Conservation (phyloP, 1,140 invertebrate genomes). For the Papilio machaon region DNA sequence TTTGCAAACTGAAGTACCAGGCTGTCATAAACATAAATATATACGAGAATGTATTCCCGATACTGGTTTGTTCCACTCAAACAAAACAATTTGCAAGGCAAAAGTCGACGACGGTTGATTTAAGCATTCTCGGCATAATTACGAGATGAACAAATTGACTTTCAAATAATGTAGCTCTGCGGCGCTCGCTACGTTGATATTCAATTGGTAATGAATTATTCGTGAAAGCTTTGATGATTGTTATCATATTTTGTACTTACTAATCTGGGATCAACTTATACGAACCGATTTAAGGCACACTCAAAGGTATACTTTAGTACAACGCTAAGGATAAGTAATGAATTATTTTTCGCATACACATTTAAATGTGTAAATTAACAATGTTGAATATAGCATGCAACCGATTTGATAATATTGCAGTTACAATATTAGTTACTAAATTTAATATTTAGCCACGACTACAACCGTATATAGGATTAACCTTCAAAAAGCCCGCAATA, state of each 20-base stretch:
- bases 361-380: no score
- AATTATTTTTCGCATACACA: no score
- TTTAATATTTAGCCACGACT: no score
- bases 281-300: not conserved
- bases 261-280: not conserved
- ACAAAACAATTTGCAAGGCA: constrained; percentile 34
- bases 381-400: no score
- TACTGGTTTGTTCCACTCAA: not conserved
- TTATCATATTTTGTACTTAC: not conserved
- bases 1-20: not conserved
- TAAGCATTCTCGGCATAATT: constrained; percentile 31
- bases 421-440: no score
- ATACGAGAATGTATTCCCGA: constrained; percentile 2
- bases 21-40: not conserved
- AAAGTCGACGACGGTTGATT: constrained; percentile 25
- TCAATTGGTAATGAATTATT: constrained; percentile 33
- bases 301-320: not conserved
- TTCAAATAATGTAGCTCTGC: constrained; percentile 30
- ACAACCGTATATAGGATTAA: no score
- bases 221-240: constrained; percentile 10
- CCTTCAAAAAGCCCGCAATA: no score
- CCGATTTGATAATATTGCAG: no score
- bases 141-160: constrained; percentile 33
- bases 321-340: not conserved
- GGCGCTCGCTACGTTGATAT: constrained; percentile 6